phyloP scores from a whole-genome alignment of 2,797 vertebrate genomes.

The Champsocephalus esox region DNA sequence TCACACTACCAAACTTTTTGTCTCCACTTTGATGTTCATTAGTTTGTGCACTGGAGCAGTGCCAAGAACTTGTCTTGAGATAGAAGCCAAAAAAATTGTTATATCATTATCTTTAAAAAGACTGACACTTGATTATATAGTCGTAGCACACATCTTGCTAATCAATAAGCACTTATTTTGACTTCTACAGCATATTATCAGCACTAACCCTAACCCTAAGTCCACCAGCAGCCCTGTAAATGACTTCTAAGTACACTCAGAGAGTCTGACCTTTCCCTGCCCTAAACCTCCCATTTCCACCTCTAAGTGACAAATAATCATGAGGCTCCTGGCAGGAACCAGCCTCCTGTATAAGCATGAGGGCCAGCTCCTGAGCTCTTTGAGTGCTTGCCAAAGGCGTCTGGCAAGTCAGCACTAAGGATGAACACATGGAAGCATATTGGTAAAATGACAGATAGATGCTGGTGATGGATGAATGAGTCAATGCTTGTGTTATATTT shows the following conservation, averaged over 20 bases:
- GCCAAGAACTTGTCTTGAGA: neutral
- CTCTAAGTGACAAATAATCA: conserved; percentile 62
- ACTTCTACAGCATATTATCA: neutral
- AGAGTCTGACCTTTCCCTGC: conserved; percentile 42
- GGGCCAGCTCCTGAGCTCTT: conserved; percentile 46
- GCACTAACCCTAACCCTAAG: neutral
- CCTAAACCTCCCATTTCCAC: conserved; percentile 33
- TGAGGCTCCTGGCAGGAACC: conserved; percentile 50
- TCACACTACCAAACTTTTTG: neutral
- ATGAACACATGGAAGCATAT: conserved; percentile 48
- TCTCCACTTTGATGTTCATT: conserved; percentile 13
- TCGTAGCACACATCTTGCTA: conserved; percentile 1
- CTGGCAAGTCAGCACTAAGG: conserved; percentile 69
- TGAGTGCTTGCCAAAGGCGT: conserved; percentile 65
- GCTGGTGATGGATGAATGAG: conserved; percentile 33
- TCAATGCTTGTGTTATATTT: conserved; percentile 10
- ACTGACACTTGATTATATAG: neutral
- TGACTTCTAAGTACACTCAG: conserved; percentile 9
- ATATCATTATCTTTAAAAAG: neutral
- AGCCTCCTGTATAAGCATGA: conserved; percentile 32
- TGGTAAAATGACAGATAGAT: conserved; percentile 25
- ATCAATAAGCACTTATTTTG: neutral
- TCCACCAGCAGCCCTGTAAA: conserved; percentile 16
- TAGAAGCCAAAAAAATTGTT: neutral
- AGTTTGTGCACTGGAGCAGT: neutral